phyloP scores from a whole-genome alignment of 2,888 invertebrate genomes.

The Lepidocyrtoides sp. region DNA sequence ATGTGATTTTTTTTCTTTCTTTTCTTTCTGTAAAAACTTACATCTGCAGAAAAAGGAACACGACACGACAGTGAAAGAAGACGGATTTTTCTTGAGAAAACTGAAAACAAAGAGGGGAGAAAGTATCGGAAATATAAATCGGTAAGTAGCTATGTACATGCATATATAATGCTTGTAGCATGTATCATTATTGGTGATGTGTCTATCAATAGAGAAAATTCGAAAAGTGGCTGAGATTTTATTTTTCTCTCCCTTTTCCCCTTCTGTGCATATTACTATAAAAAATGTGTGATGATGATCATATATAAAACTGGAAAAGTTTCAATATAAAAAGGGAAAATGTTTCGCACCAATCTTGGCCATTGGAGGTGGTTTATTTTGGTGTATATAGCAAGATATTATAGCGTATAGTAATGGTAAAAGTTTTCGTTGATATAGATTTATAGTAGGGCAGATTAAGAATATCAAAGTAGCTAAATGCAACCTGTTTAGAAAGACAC shows the following conservation, averaged over 20 bases:
- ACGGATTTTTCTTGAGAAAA: slow-evolving; percentile 23
- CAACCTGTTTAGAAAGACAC: slow-evolving; percentile 27
- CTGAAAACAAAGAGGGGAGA: slow-evolving; percentile 60
- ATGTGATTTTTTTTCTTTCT: slow-evolving; percentile 69
- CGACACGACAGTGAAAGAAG: not conserved
- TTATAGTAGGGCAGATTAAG: not conserved
- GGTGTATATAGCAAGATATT: not conserved
- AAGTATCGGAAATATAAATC: slow-evolving; percentile 39
- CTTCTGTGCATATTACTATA: not conserved
- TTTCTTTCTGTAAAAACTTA: slow-evolving; percentile 37
- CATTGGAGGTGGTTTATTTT: not conserved
- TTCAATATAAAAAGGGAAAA: not conserved
- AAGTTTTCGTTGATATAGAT: not conserved
- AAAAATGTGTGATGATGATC: not conserved
- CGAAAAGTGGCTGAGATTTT: slow-evolving; percentile 57
- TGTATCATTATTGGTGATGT: slow-evolving; percentile 35
- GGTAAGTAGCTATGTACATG: slow-evolving; percentile 40
- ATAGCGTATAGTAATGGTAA: not conserved
- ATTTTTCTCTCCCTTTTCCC: slow-evolving; percentile 39
- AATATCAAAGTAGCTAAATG: not conserved
- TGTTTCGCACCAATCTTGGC: not conserved
- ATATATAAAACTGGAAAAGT: slow-evolving; percentile 1
- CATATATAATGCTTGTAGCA: not conserved
- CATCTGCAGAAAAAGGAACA: slow-evolving; percentile 15
- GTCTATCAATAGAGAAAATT: slow-evolving; percentile 17